Conservation (phyloP, 1,140 invertebrate genomes). For the Colletes latitarsis region DNA sequence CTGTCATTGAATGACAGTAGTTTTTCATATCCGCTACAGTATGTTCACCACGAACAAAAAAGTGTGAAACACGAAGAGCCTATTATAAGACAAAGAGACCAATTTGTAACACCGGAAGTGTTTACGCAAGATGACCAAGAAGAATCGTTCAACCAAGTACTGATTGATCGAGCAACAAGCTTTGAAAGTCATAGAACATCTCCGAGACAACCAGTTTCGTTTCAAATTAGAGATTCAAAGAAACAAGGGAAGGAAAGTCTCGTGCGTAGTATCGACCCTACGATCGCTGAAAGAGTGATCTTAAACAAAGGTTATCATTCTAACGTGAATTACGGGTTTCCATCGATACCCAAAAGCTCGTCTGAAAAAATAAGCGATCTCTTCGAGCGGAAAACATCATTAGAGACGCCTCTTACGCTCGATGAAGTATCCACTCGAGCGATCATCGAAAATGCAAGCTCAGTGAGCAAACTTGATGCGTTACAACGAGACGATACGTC, state of each 20-base stretch:
- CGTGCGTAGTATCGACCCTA: background rate
- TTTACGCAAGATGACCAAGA: background rate
- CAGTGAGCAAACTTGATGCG: slow-evolving; percentile 5
- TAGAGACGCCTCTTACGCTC: slow-evolving; percentile 43
- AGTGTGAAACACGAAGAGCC: background rate
- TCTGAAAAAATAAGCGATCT: slow-evolving; percentile 35
- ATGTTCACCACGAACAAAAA: background rate
- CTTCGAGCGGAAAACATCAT: slow-evolving; percentile 48
- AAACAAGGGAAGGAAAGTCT: background rate
- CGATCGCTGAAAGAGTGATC: background rate
- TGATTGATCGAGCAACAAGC: background rate
- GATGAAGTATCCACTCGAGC: slow-evolving; percentile 48
- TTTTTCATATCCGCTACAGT: too few relatives aligned
- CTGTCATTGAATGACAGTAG: background rate
- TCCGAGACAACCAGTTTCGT: background rate
- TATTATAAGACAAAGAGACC: background rate
- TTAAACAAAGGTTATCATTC: background rate
- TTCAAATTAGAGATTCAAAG: background rate
- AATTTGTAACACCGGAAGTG: background rate
- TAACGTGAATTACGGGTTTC: background rate
- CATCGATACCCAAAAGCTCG: slow-evolving; percentile 19
- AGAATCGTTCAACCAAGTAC: too few relatives aligned
- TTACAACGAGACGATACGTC: background rate
- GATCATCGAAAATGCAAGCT: slow-evolving; percentile 52
- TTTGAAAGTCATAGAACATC: background rate